Evolutionary conservation across 2,113 vertebrate species (phyloP).

Genomic region (Mesocricetus auratus): DNA sequence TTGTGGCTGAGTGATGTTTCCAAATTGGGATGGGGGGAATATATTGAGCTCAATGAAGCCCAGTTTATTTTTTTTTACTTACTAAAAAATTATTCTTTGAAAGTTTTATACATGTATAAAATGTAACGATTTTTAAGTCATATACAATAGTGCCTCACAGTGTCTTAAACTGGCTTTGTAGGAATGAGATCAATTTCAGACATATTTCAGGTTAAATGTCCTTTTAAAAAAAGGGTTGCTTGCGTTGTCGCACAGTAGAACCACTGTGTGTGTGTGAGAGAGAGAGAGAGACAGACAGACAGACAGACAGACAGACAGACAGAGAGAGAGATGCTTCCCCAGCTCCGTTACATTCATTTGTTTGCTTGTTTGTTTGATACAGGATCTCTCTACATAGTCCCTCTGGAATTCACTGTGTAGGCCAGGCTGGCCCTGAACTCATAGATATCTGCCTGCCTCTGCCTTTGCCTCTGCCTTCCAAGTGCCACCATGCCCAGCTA

Average conservation of each 20-base stretch:
- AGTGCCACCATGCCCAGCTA: background rate
- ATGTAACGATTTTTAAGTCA: background rate
- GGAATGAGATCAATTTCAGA: background rate
- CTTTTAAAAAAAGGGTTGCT: background rate
- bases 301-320: too few relatives aligned
- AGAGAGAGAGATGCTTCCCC: too few relatives aligned
- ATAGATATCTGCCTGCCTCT: background rate
- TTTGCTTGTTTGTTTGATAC: too few relatives aligned
- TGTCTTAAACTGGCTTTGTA: background rate
- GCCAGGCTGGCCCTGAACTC: background rate
- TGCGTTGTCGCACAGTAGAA: background rate
- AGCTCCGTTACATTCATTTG: too few relatives aligned
- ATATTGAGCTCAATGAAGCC: background rate
- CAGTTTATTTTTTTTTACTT: background rate
- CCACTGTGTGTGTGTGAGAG: background rate
- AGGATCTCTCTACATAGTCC: background rate
- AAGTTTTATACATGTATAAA: background rate
- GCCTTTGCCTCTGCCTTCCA: background rate
- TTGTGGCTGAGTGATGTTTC: conserved; percentile 37
- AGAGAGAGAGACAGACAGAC: too few relatives aligned
- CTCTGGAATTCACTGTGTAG: background rate
- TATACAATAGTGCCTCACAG: background rate
- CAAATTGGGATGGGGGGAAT: background rate
- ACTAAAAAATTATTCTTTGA: background rate
- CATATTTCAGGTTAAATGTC: background rate